A percentile compares a stretch with the other conserved stretches of the same genome.
Conservation (phyloP, 2,797 vertebrate genomes). For the Novumbra hubbsi region DNA sequence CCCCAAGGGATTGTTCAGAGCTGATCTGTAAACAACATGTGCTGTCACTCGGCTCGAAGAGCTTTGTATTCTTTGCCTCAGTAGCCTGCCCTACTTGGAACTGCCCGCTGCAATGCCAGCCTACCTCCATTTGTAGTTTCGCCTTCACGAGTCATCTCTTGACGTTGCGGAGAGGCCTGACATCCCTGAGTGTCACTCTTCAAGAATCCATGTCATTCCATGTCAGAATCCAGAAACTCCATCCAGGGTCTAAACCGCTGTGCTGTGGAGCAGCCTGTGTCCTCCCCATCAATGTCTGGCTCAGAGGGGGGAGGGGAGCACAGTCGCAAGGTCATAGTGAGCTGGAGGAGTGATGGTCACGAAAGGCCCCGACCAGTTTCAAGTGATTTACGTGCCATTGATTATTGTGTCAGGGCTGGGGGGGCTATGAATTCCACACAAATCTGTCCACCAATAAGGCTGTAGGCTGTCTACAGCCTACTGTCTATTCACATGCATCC, state of each 20-base stretch:
- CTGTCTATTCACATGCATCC: slow-evolving; percentile 31
- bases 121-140: not conserved
- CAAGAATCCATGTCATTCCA: slow-evolving; percentile 24
- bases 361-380: slow-evolving; percentile 16
- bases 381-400: slow-evolving; percentile 35
- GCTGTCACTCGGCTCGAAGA: slow-evolving; percentile 42
- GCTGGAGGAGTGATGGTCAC: slow-evolving; percentile 19
- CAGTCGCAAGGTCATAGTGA: slow-evolving; percentile 32
- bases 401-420: slow-evolving; percentile 25
- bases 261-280: slow-evolving; percentile 3
- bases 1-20: slow-evolving; percentile 35
- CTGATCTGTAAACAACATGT: slow-evolving; percentile 45
- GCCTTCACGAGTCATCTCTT: not conserved
- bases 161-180: slow-evolving; percentile 2
- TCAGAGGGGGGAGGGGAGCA: not conserved
- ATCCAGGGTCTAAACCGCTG: slow-evolving; percentile 9
- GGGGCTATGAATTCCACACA: slow-evolving; percentile 13
- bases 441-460: not conserved
- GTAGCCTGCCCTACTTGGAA: not conserved
- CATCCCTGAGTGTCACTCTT: slow-evolving; percentile 8
- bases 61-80: slow-evolving; percentile 26
- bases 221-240: slow-evolving; percentile 29
- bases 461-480: slow-evolving; percentile 31
- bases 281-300: slow-evolving; percentile 25
- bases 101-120: not conserved